Evolutionary conservation across 2,113 vertebrate genomes (phyloP), one percentile per base, ranked within the genome.

Genomic region (Probosciger aterrimus): DNA sequence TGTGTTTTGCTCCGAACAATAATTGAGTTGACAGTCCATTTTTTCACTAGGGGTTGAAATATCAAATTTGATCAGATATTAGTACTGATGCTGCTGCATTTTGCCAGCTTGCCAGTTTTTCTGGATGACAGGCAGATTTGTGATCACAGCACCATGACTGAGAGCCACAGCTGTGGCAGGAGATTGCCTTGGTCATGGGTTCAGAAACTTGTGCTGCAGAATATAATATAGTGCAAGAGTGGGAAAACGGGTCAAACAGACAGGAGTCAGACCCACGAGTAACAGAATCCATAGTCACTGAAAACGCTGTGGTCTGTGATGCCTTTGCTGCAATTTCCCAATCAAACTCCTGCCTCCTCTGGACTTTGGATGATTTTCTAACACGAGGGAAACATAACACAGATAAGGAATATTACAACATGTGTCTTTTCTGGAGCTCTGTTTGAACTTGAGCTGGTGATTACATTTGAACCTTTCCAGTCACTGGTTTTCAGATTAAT

Each of bases 11-110:
- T 91, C 24, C 3, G 44, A 92, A 95, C 82, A 95, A 43, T 93
- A 94, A 96, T 79, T 93, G 93, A 95, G 86, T 91, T 93, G 95
- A 97, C 94, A 97, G 91, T 94, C 71, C 50, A 93, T 68, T 97
- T 95, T 96, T 96, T 70, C 74, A 94, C 41, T 24, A 7, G 83
- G 85, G 78, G 82, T 55, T 97, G 90, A 94, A 95, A 86, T 96
- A 96, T 93, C 92, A 96, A 73, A 95, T 84, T 94, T 88, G 79
- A 90, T 96, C 94, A 92, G 79, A 19, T 96, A 92, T 89, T 88
- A 94, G 85, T 86, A 84, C 70, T 92, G 93, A 96, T 94, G 82
- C 55, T 27, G 30, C 88, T 65, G 71, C 70, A 75, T 90, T 68
- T 73, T 96, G 90, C 97, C 91, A 96, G 68, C 71, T 73, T 96